Base-by-base conservation (phyloP, 2,113 vertebrate genomes). In the Guaruba guarouba region DNA sequence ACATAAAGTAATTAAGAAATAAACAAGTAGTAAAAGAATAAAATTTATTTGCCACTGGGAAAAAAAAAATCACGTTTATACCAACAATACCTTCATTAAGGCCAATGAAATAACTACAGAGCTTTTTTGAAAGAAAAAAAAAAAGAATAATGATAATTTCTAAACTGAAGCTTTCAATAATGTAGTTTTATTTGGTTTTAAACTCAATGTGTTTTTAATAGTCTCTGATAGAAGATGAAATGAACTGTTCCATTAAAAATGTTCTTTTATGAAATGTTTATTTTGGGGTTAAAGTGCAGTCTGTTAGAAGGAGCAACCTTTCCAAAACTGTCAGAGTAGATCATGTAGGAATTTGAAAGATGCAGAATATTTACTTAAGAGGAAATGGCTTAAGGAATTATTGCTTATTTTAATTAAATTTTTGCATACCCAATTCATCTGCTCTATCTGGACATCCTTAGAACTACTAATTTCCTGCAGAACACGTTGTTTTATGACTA, bases 331-430 rank as follows among this genome's bases (percentile, higher is more conserved):
- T 95, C 90, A 95, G 83, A 95, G 48, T 39, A 86, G 59, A 97
- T 96, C 77, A 96, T 49, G 37, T 46, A 97, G 88, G 79, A 86
- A 96, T 94, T 86, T 96, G 89, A 96, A 95, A 95, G 92, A 94
- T 87, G 75, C 5, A 88, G 85, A 93, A 87, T 92, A 89, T 95
- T 97, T 98, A 95, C 66, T 96, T 95, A 77, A 90, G 69, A 97
- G 76, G 78, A 96, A 85, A 96, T 82, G 52, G 59, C 82, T 70
- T 91, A 63, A 81, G 67, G 73, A 92, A 87, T 74, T 91, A 82
- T 88, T 88, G 13, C 68, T 97, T 92, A 97, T 96, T 97, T 95
- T 94, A 92, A 96, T 97, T 87, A 94, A 82, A 22, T 33, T 88
- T 95, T 82, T 95, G 66, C 57, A 77, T 88, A 95, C 23, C 35